A percentile compares a stretch with the other conserved stretches of the same genome.
Conservation (phyloP, 2,113 vertebrate genomes). For the Panthera tigris region DNA sequence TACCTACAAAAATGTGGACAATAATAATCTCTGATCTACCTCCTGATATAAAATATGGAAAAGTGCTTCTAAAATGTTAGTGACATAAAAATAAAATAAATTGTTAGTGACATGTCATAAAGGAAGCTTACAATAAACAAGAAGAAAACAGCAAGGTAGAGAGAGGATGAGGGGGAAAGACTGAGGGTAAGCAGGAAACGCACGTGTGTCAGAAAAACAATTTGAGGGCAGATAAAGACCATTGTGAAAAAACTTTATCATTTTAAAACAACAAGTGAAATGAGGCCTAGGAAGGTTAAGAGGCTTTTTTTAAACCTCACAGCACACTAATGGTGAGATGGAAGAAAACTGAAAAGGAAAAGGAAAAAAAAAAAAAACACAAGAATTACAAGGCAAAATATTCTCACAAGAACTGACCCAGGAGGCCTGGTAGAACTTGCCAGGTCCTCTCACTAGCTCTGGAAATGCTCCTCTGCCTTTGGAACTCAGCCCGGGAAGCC, state of each 20-base stretch:
- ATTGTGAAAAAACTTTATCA: background rate
- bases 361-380: too few relatives aligned
- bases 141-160: background rate
- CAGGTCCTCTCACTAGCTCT: background rate
- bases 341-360: background rate
- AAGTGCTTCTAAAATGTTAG: constrained; percentile 14
- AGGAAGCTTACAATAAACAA: background rate
- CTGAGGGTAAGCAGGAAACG: background rate
- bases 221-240: background rate
- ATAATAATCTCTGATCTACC: background rate
- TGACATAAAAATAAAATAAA: background rate
- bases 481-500: background rate
- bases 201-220: background rate
- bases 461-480: background rate
- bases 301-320: background rate
- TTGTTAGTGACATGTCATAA: background rate
- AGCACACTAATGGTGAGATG: constrained; percentile 13
- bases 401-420: background rate
- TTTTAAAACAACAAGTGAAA: background rate
- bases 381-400: background rate
- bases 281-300: background rate
- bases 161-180: background rate
- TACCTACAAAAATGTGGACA: background rate
- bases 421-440: background rate
- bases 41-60: background rate